phyloP scores from a whole-genome alignment of 2,113 vertebrate species.

The Leiothrix lutea region DNA sequence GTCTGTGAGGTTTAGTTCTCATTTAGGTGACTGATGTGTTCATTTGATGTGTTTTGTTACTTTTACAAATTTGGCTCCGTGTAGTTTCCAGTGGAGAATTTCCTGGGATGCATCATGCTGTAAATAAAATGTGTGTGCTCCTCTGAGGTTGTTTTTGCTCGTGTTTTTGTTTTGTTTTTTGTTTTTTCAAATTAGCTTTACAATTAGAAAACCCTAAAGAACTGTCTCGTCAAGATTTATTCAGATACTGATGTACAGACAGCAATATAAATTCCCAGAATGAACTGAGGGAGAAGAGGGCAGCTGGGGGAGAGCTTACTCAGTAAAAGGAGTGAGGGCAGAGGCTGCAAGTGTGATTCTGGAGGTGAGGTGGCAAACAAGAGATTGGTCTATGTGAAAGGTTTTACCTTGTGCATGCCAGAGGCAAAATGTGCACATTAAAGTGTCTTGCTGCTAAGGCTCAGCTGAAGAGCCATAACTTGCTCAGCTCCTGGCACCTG shows the following conservation, averaged over 20 bases:
- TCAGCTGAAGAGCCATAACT: not conserved
- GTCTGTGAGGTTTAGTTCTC: conserved; percentile 2
- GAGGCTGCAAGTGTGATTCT: not conserved
- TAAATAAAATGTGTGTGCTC: conserved; percentile 14
- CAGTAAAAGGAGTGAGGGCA: not conserved
- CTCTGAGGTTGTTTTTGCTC: not conserved
- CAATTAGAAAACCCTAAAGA: not conserved
- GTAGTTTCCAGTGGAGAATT: not conserved
- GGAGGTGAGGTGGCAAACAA: not conserved
- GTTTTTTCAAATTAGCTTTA: not conserved
- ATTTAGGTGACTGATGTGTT: conserved; percentile 26
- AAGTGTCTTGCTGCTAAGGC: not conserved
- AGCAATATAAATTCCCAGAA: not conserved
- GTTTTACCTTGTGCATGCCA: not conserved
- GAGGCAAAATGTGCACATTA: not conserved
- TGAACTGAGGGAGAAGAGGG: not conserved
- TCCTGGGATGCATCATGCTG: not conserved
- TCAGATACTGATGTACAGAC: not conserved
- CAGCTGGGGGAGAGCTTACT: not conserved
- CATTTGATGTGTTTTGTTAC: not conserved
- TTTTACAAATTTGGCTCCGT: conserved; percentile 6
- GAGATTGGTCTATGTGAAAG: not conserved
- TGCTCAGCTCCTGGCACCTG: not conserved
- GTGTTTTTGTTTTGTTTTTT: not conserved
- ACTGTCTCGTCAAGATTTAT: not conserved